These are phyloP conservation scores for Metopia argyrocephala DNA, from an alignment of 2,888 invertebrate species.

Conservation along the genomic window DNA sequence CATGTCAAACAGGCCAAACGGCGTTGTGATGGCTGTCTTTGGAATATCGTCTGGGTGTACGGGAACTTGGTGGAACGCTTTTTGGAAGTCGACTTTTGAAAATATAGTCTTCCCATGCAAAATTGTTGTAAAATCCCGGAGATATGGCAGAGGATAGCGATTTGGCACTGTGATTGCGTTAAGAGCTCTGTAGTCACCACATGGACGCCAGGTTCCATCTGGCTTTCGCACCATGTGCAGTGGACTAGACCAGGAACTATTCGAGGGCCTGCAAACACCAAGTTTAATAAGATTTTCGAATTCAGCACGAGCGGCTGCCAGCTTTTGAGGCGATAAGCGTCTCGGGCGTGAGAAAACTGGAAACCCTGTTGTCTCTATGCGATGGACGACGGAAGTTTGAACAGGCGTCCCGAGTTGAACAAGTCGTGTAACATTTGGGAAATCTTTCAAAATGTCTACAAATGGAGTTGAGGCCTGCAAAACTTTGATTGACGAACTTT, in stretches of 20 bases:
- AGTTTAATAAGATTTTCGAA: constrained; percentile 66
- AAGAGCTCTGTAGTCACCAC: constrained; percentile 58
- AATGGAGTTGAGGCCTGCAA: constrained; percentile 26
- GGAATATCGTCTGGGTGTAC: constrained; percentile 33
- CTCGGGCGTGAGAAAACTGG: constrained; percentile 57
- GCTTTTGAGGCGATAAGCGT: constrained; percentile 69
- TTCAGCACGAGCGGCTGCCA: constrained; percentile 54
- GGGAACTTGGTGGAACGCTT: too few relatives aligned
- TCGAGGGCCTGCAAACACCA: constrained; percentile 74
- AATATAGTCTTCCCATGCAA: constrained; percentile 16
- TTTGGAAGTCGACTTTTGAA: constrained; percentile 44
- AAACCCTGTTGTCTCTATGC: constrained; percentile 16
- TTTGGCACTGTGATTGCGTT: constrained; percentile 26
- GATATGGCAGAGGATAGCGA: constrained; percentile 29
- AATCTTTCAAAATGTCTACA: constrained; percentile 8
- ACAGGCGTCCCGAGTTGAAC: constrained; percentile 7
- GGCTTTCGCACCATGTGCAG: too few relatives aligned
- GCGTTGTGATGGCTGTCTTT: constrained; percentile 22
- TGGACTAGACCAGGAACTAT: too few relatives aligned
- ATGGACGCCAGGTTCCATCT: neutral
- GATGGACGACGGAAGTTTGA: constrained; percentile 20
- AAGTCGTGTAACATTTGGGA: constrained; percentile 6
- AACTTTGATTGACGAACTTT: constrained; percentile 26
- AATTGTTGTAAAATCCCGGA: constrained; percentile 32
- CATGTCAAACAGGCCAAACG: too few relatives aligned